These are phyloP conservation scores for Phyllotis vaccarum DNA, from an alignment of 2,797 vertebrate species.

Conservation along the genomic window DNA sequence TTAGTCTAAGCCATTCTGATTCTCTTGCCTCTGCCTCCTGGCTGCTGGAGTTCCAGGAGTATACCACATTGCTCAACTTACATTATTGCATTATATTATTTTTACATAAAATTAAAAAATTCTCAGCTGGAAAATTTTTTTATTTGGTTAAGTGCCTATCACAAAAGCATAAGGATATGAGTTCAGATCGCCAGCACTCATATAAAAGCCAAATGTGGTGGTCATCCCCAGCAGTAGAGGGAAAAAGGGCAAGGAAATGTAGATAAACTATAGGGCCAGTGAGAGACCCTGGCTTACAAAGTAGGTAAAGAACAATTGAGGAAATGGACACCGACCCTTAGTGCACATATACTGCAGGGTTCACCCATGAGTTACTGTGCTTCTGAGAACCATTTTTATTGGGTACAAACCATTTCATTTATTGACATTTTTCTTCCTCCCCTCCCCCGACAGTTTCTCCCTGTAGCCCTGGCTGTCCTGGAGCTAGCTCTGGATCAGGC, in stretches of 20 bases:
- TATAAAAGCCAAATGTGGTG: neutral
- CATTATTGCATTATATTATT: neutral
- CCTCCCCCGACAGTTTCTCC: no score
- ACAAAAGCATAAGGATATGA: neutral
- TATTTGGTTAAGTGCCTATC: neutral
- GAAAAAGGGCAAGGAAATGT: neutral
- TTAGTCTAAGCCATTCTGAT: neutral
- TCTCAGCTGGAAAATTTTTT: neutral
- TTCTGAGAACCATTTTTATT: conserved; percentile 33
- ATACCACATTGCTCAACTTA: neutral
- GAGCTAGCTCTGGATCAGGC: neutral
- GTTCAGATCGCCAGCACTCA: neutral
- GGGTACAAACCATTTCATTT: conserved; percentile 17
- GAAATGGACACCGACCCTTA: no score
- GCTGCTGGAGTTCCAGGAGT: neutral
- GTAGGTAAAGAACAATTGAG: neutral
- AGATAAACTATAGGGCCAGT: neutral
- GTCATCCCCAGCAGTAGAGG: neutral
- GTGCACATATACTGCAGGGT: neutral
- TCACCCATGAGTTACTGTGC: neutral
- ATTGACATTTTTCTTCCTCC: neutral
- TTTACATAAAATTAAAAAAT: conserved; percentile 29
- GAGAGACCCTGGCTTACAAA: neutral
- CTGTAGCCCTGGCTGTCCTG: neutral
- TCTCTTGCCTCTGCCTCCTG: neutral